phyloP scores from a whole-genome alignment of 2,797 vertebrate species.

The Loris lydekkerianus region DNA sequence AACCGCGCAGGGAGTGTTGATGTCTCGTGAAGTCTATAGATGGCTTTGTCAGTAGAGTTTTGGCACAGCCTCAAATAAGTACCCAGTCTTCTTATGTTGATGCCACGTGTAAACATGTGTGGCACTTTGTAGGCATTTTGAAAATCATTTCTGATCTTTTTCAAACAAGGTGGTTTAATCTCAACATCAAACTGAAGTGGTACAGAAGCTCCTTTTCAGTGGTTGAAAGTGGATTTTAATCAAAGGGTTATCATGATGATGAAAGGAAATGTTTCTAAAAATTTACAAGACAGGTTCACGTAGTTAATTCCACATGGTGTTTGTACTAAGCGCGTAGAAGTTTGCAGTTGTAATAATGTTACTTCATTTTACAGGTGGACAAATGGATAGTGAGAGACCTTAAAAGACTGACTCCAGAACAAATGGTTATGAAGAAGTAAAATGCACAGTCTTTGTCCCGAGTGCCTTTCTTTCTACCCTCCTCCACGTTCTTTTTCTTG shows the following conservation, averaged over 20 bases:
- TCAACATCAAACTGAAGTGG: constrained; percentile 57
- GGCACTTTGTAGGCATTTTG: constrained; percentile 50
- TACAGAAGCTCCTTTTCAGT: not conserved
- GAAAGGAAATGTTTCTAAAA: constrained; percentile 44
- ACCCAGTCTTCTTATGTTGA: constrained; percentile 54
- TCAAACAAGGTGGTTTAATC: constrained; percentile 61
- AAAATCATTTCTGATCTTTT: constrained; percentile 76
- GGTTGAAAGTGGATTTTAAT: constrained; percentile 70
- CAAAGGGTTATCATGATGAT: constrained; percentile 57
- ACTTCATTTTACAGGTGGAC: not conserved
- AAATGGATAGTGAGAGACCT: not conserved
- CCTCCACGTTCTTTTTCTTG: not conserved
- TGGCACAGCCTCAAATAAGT: constrained; percentile 73
- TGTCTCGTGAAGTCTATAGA: constrained; percentile 57
- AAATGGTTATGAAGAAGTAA: not conserved
- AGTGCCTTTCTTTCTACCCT: not conserved
- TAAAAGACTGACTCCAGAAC: not conserved
- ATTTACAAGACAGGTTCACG: constrained; percentile 41
- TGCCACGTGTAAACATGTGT: constrained; percentile 42
- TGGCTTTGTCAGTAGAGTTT: constrained; percentile 71
- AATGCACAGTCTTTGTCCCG: not conserved
- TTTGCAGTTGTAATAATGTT: not conserved
- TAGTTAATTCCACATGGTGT: not conserved
- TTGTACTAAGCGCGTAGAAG: not conserved
- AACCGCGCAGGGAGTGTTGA: constrained; percentile 61